Evolutionary conservation across 2,797 vertebrate genomes (phyloP).

Genomic region (Silurus lanzhouensis): DNA sequence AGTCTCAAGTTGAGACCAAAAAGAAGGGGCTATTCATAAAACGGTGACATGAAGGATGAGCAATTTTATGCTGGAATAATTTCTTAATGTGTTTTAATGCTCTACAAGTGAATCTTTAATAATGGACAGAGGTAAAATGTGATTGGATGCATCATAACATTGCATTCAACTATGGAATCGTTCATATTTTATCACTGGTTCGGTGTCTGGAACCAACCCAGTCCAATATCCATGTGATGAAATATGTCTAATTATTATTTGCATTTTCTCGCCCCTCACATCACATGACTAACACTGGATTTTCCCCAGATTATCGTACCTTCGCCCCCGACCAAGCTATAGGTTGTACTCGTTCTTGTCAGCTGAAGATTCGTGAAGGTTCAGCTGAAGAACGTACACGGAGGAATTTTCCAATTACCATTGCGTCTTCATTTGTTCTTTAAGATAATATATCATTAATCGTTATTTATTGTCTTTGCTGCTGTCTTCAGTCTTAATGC

Average conservation of each 20-base stretch:
- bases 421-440: background rate
- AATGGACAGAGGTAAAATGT: background rate
- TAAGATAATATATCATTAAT: background rate
- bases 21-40: slow-evolving; percentile 57
- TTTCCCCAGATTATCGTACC: no score
- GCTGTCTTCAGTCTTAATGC: background rate
- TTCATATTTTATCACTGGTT: background rate
- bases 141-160: background rate
- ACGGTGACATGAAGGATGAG: slow-evolving; percentile 51
- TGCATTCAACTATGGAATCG: background rate
- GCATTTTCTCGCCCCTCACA: background rate
- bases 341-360: background rate
- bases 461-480: slow-evolving; percentile 20
- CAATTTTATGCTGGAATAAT: slow-evolving; percentile 30
- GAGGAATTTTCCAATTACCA: no score
- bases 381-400: background rate
- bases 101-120: background rate
- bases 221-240: background rate
- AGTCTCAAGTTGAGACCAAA: background rate
- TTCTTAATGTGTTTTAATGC: slow-evolving; percentile 24
- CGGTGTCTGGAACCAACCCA: background rate
- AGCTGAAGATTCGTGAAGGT: background rate
- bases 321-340: background rate
- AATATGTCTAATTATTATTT: background rate
- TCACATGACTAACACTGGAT: background rate